phyloP scores from a whole-genome alignment of 2,113 vertebrate genomes.

The Ameiurus melas region DNA sequence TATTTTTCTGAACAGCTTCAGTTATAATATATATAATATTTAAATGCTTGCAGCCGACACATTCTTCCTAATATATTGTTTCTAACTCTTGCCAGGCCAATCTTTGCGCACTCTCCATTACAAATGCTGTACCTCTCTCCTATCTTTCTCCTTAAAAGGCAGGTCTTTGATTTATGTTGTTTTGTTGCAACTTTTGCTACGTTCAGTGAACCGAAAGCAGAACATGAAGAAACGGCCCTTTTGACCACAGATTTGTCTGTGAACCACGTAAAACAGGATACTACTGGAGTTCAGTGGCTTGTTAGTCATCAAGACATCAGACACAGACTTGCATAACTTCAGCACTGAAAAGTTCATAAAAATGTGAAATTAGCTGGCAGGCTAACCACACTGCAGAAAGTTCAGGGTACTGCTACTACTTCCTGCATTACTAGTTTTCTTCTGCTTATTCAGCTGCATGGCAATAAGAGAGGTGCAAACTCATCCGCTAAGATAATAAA shows the following conservation, averaged over 20 bases:
- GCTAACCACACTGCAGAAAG: not conserved
- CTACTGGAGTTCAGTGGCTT: not conserved
- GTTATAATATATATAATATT: not conserved
- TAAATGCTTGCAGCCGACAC: not conserved
- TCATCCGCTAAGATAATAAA: not conserved
- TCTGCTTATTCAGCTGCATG: not conserved
- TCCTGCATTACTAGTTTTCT: not conserved
- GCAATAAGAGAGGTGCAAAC: not conserved
- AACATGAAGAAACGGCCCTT: not conserved
- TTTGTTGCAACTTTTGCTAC: not conserved
- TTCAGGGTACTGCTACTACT: not conserved
- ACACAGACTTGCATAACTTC: not conserved
- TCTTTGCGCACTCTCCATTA: not conserved
- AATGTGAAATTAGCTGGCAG: not conserved
- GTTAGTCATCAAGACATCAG: slow-evolving; percentile 4
- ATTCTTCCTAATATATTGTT: not conserved
- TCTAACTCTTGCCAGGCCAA: not conserved
- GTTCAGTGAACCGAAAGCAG: not conserved
- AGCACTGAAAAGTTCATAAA: not conserved
- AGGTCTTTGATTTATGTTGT: not conserved
- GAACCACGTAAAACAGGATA: not conserved
- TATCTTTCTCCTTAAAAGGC: not conserved
- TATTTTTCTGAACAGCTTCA: not conserved
- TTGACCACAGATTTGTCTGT: not conserved
- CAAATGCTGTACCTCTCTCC: not conserved